Conservation (phyloP, 2,113 vertebrate genomes). For the Recurvirostra avosetta region DNA sequence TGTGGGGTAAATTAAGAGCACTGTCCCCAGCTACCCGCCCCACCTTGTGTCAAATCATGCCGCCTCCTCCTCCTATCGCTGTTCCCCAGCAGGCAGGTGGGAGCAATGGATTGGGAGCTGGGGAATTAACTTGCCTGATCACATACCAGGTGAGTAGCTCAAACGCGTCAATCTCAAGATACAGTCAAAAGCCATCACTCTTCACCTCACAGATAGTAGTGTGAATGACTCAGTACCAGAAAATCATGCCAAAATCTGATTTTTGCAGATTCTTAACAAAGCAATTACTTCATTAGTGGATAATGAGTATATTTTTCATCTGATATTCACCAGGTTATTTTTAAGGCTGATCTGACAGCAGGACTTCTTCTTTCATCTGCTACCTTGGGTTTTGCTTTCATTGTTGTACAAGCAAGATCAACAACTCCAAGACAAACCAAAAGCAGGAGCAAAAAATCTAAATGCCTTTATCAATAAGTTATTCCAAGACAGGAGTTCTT, state of each 20-base stretch:
- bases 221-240: neutral
- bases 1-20: neutral
- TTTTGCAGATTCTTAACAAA: constrained; percentile 26
- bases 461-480: neutral
- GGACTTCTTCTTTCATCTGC: constrained; percentile 1
- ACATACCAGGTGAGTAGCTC: neutral
- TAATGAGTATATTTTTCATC: constrained; percentile 22
- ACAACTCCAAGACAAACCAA: neutral
- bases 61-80: neutral
- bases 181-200: neutral
- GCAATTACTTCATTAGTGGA: constrained; percentile 49
- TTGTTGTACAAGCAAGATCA: neutral
- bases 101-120: accelerated
- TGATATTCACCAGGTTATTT: constrained; percentile 1
- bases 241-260: constrained; percentile 14
- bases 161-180: neutral
- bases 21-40: neutral
- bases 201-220: neutral
- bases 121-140: neutral
- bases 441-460: neutral
- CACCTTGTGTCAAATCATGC: neutral
- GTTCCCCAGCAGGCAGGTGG: neutral
- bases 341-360: neutral
- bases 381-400: neutral
- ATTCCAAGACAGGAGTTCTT: neutral